Evolutionary conservation across 2,888 invertebrate species (phyloP).

Genomic region (Chorisops tibialis): DNA sequence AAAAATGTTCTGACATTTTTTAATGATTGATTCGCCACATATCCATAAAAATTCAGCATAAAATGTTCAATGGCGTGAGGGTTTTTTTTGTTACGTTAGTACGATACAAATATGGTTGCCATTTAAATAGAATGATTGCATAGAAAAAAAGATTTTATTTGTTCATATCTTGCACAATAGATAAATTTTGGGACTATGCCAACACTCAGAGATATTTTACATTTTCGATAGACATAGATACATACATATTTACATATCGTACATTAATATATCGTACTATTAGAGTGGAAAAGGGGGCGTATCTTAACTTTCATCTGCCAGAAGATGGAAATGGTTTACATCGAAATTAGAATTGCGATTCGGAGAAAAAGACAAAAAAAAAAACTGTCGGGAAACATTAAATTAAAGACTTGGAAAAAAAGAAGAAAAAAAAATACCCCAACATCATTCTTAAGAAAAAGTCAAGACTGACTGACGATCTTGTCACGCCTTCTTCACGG

Average conservation of each 20-base stretch:
- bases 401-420: neutral
- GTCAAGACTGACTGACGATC: conserved; percentile 23
- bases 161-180: too few species aligned
- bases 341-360: conserved; percentile 9
- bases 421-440: neutral
- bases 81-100: neutral
- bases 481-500: conserved; percentile 27
- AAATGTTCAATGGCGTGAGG: too few species aligned
- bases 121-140: conserved; percentile 11
- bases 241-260: too few species aligned
- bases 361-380: neutral
- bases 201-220: too few species aligned
- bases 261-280: too few species aligned
- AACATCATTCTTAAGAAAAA: conserved; percentile 3
- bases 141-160: neutral
- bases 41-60: neutral
- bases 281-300: conserved; percentile 20
- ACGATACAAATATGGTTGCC: neutral
- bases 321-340: conserved; percentile 8
- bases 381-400: conserved; percentile 3
- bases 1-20: conserved; percentile 5
- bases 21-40: conserved; percentile 19
- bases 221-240: too few species aligned
- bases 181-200: too few species aligned
- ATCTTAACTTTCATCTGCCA: conserved; percentile 5